phyloP scores from a whole-genome alignment of 2,888 invertebrate genomes.

The Agonopterix alstromeriana region DNA sequence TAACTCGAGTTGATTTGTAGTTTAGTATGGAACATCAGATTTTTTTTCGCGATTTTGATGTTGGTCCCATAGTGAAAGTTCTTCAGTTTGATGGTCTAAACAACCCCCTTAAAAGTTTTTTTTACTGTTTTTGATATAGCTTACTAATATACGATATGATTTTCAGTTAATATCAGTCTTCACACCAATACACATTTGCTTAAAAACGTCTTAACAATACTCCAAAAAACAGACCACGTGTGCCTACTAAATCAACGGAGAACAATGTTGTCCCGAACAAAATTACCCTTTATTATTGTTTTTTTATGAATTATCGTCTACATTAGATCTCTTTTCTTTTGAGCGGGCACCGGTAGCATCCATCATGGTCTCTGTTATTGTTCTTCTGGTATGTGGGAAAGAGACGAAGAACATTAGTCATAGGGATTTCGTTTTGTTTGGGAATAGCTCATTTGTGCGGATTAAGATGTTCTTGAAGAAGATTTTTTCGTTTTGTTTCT shows the following conservation, averaged over 20 bases:
- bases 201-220: not conserved
- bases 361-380: slow-evolving; percentile 56
- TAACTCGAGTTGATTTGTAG: too few relatives aligned
- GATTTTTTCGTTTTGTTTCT: not conserved
- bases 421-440: slow-evolving; percentile 46
- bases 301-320: slow-evolving; percentile 65
- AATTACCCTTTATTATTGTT: slow-evolving; percentile 58
- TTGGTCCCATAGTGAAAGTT: too few relatives aligned
- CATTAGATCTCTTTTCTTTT: slow-evolving; percentile 57
- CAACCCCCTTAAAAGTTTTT: too few relatives aligned
- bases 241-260: slow-evolving; percentile 40
- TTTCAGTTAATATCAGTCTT: too few relatives aligned
- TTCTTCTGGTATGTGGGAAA: slow-evolving; percentile 40
- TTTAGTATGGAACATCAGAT: too few relatives aligned
- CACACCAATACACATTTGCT: too few relatives aligned
- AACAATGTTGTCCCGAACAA: slow-evolving; percentile 46
- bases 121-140: too few relatives aligned
- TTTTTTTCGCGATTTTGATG: too few relatives aligned
- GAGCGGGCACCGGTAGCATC: slow-evolving; percentile 53
- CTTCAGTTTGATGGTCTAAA: too few relatives aligned
- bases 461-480: slow-evolving; percentile 31
- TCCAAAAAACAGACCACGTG: not conserved
- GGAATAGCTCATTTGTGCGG: slow-evolving; percentile 40
- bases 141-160: too few relatives aligned
- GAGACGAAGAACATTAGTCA: slow-evolving; percentile 42